Base-by-base conservation (phyloP, 2,113 vertebrate species). In the Paedocypris sp. region DNA sequence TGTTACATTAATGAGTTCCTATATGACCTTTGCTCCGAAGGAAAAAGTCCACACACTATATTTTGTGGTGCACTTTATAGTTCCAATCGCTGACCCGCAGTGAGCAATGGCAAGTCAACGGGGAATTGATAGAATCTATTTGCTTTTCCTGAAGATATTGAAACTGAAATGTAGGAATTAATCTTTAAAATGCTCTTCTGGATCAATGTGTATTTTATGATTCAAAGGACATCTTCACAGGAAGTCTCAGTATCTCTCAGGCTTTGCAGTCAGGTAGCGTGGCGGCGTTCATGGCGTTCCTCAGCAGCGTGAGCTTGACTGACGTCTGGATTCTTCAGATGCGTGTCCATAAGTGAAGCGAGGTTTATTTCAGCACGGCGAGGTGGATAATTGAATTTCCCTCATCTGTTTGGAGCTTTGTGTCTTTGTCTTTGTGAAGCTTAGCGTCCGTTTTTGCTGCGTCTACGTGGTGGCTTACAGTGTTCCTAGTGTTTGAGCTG, bases 141-240 rank as follows among this genome's bases (percentile, higher is more conserved):
- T 46, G 49, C 49, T 49, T 51, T 20, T 66, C 32, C 69, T 64
- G 50, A 65, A 60, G 60, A 54, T 39, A 11, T 26, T 13, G 28
- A 28, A 38, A 41, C n/a, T 18, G 35, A 36, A 56, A 35, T 15
- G 52, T 29, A 49, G 47, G 19, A 66, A 51, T 42, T 50, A 26
- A 42, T 60, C 48, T 48, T 25, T 54, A 29, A 56, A n/a, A 4
- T 69, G 39, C 5, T 13, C 42, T 43, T 25, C 60, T 38, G 50
- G 70, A 74, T 64, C 61, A 48, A 67, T 69, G 45, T 51, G 54
- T 47, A 49, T 69, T 69, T n/a, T 13, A 18, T 22, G 46, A 77
- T 67, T 73, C 61, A 26, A 47, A 61, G 65, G 56, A 47, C 58
- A 69, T 31, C 56, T 38, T 46, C 3, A 31, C 64, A 36, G 36